Percentiles rank a stretch among this genome's conserved stretches.
Evolutionary conservation across 2,888 invertebrate species (phyloP).

Genomic region (Meandrusa payeni): DNA sequence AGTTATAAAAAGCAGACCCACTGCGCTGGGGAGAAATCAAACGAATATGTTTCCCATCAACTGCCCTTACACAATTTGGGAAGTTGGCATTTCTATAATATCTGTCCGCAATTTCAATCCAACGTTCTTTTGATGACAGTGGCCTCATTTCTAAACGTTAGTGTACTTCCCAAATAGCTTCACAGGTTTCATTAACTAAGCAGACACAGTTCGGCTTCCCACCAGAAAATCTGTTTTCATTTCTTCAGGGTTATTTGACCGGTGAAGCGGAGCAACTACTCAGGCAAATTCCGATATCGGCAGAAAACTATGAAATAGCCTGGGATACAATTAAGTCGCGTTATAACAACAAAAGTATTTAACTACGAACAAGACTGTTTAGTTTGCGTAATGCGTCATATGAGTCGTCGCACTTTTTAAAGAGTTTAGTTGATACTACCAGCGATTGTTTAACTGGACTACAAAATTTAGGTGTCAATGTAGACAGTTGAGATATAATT

Average conservation of each 20-base stretch:
- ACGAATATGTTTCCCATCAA: constrained; percentile 9
- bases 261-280: constrained; percentile 1
- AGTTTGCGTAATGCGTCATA: not conserved
- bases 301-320: too few relatives aligned
- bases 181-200: too few relatives aligned
- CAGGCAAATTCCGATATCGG: not conserved
- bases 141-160: too few relatives aligned
- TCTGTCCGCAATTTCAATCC: constrained; percentile 14
- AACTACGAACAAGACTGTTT: not conserved
- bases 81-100: constrained; percentile 28
- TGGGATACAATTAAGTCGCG: not conserved
- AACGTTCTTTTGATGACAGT: constrained; percentile 13
- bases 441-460: not conserved
- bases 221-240: too few relatives aligned
- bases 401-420: not conserved
- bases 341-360: not conserved
- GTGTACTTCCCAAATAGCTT: too few relatives aligned
- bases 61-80: constrained; percentile 22
- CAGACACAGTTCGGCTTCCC: too few relatives aligned
- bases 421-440: not conserved
- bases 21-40: not conserved
- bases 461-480: not conserved
- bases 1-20: constrained; percentile 5
- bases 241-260: too few relatives aligned
- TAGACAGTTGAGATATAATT: not conserved